A percentile compares a stretch with the other conserved stretches of the same genome.
phyloP scores from a whole-genome alignment of 2,113 vertebrate species.

The Forbesichthys agassizii region DNA sequence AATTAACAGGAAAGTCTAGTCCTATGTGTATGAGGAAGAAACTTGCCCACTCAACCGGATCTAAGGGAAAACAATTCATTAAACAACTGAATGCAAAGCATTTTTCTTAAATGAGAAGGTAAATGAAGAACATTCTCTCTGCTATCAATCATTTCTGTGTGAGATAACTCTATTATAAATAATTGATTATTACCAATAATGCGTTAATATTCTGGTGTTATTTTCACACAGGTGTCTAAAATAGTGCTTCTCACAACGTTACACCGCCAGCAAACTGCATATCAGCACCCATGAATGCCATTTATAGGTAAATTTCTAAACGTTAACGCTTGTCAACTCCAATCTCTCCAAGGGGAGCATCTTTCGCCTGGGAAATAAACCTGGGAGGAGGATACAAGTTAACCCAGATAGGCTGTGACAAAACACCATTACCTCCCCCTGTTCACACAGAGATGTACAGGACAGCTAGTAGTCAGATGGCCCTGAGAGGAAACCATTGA shows the following conservation, averaged over 20 bases:
- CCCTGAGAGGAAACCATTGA: constrained; percentile 65
- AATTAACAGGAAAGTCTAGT: constrained; percentile 63
- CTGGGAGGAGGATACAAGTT: constrained; percentile 72
- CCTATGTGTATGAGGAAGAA: constrained; percentile 49
- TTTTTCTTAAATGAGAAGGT: constrained; percentile 21
- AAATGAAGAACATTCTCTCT: neutral
- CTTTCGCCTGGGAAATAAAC: constrained; percentile 77
- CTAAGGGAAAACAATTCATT: constrained; percentile 38
- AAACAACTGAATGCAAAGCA: constrained; percentile 26
- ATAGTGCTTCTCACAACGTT: constrained; percentile 22
- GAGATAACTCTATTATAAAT: constrained; percentile 31
- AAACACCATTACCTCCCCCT: constrained; percentile 77
- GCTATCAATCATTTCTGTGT: constrained; percentile 12
- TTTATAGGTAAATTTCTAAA: constrained; percentile 86
- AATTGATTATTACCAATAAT: constrained; percentile 31
- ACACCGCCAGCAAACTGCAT: constrained; percentile 63
- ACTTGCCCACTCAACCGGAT: constrained; percentile 45
- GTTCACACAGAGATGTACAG: constrained; percentile 59
- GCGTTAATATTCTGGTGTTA: constrained; percentile 27
- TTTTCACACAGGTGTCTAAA: constrained; percentile 5
- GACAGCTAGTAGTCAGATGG: constrained; percentile 62
- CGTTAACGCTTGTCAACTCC: constrained; percentile 87
- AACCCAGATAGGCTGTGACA: constrained; percentile 82
- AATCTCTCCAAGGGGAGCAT: constrained; percentile 80
- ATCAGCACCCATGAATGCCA: constrained; percentile 74